Evolutionary conservation across 1,140 invertebrate genomes (phyloP), one percentile per base, ranked within the genome.

Genomic region (Medauroidea extradentata): DNA sequence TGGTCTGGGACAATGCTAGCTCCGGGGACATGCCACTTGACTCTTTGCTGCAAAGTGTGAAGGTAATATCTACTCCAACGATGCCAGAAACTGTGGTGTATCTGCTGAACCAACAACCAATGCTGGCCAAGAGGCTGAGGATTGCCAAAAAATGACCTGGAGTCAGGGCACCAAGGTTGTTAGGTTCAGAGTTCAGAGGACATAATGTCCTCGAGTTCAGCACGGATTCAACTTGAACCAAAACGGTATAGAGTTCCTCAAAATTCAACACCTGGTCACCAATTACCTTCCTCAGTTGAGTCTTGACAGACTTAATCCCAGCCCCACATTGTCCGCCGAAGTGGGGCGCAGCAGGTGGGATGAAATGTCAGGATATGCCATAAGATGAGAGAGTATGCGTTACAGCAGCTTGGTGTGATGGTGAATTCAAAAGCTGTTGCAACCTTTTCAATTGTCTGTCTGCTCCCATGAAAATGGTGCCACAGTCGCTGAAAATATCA

Each of bases 291-390:
- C 53, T 49, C 9, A 73, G 44, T 14, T 66, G 64, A 7, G 25
- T 43, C 60, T 76, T 76, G 14, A 68, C 65, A 62, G 8, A 66
- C 59, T 64, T 77, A n/a, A n/a, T n/a, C n/a, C n/a, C n/a, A n/a
- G n/a, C n/a, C n/a, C n/a, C 73, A 65, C 73, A 75, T 5, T 64
- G 25, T 23, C 71, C 70, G 11, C 72, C 71, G 51, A 72, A 67
- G 52, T 74, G 67, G 9, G 71, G 70, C 14, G 68, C 58, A 13
- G 54, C 23, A 1, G 74, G 71, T 0, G 71, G 76, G 59, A 62
- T 71, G 46, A 73, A 74, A 21, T 65, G 46, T 19, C 24, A 7
- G n/a, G n/a, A n/a, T n/a, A n/a, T n/a, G n/a, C n/a, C n/a, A n/a
- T n/a, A n/a, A n/a, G n/a, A n/a, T n/a, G n/a, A n/a, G n/a, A n/a